A percentile compares a stretch with the other conserved stretches of the same genome.
These are phyloP conservation scores for Zaprionus lineosus DNA, from an alignment of 2,888 invertebrate genomes.

Conservation along the genomic window DNA sequence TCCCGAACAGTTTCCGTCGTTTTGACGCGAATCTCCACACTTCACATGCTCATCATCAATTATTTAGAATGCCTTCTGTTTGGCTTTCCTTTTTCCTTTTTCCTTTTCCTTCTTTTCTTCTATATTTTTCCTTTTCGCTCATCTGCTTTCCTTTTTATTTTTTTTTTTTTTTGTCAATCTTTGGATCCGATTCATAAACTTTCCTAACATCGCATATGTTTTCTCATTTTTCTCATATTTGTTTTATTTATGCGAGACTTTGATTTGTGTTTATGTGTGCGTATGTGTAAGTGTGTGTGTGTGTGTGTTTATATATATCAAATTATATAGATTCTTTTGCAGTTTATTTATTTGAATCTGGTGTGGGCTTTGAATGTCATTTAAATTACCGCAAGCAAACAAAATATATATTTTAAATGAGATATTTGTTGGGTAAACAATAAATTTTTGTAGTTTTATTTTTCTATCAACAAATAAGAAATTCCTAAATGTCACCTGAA, in stretches of 20 bases:
- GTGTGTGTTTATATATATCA: slow-evolving; percentile 31
- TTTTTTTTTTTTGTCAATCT: too few relatives aligned
- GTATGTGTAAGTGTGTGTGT: slow-evolving; percentile 12
- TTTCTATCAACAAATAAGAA: slow-evolving; percentile 19
- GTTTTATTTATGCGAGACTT: slow-evolving; percentile 25
- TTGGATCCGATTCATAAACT: too few relatives aligned
- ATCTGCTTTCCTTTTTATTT: too few relatives aligned
- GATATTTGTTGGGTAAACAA: slow-evolving; percentile 1
- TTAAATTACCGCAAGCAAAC: slow-evolving; percentile 14
- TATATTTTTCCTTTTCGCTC: background rate
- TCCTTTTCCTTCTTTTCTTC: background rate
- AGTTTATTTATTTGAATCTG: slow-evolving; percentile 33
- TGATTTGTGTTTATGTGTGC: slow-evolving; percentile 19
- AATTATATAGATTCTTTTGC: too few relatives aligned
- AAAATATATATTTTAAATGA: slow-evolving; percentile 10
- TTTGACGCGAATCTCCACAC: slow-evolving; percentile 57
- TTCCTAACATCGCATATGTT: too few relatives aligned
- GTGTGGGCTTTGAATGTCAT: slow-evolving; percentile 21
- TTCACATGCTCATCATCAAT: slow-evolving; percentile 63
- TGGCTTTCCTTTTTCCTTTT: slow-evolving; percentile 15
- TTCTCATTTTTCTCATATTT: slow-evolving; percentile 1
- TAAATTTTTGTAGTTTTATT: background rate
- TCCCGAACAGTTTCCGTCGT: slow-evolving; percentile 54
- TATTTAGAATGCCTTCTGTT: slow-evolving; percentile 51
- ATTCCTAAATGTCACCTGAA: background rate